A percentile compares a stretch with the other conserved stretches of the same genome.
phyloP scores from a whole-genome alignment of 2,113 vertebrate species.

The Petaurus breviceps region DNA sequence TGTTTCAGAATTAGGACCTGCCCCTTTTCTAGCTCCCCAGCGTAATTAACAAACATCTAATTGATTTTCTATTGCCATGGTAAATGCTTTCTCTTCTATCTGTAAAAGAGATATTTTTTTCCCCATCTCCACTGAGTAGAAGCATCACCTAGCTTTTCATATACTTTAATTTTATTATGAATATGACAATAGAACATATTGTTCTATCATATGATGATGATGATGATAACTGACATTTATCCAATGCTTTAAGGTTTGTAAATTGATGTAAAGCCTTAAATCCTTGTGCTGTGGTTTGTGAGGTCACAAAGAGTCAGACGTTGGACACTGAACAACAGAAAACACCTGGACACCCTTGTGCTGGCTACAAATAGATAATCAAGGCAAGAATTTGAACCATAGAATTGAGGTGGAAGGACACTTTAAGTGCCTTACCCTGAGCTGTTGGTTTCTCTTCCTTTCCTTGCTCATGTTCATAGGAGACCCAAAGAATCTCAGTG shows the following conservation, averaged over 20 bases:
- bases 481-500: neutral
- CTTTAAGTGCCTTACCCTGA: neutral
- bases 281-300: neutral
- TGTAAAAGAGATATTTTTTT: neutral
- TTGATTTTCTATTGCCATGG: neutral
- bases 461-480: neutral
- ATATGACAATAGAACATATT: neutral
- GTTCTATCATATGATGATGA: neutral
- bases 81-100: neutral
- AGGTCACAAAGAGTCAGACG: no score
- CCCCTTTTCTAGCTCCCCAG: neutral
- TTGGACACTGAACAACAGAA: no score
- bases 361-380: neutral
- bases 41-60: conserved; percentile 4
- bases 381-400: neutral
- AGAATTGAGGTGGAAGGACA: neutral
- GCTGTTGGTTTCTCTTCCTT: neutral
- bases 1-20: conserved; percentile 4
- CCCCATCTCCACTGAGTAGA: neutral
- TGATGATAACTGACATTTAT: neutral
- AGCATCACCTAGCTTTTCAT: conserved; percentile 28
- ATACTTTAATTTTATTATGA: neutral
- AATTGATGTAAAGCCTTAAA: neutral
- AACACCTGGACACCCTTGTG: neutral
- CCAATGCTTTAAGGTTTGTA: neutral